Percentiles rank a stretch among this genome's conserved stretches.
Evolutionary conservation across 2,888 invertebrate species (phyloP).

Genomic region (Iselma pallidipennis): DNA sequence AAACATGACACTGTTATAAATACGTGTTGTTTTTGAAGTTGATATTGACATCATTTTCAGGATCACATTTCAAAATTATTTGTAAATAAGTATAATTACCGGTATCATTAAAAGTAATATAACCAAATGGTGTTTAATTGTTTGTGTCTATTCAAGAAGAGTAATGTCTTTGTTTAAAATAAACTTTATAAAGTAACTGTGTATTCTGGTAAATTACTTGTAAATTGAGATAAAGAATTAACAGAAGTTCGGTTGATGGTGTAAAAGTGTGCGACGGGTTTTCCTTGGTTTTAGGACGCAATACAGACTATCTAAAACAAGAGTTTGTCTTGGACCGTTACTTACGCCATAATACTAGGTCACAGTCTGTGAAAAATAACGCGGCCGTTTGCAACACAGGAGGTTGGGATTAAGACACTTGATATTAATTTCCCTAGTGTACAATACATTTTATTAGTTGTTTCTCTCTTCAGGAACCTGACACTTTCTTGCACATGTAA

Average conservation of each 20-base stretch:
- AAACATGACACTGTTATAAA: too few species aligned
- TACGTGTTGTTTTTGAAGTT: too few species aligned
- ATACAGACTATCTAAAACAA: conserved; percentile 38
- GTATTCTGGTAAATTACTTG: conserved; percentile 28
- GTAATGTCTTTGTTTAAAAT: conserved; percentile 10
- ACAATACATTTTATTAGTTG: conserved; percentile 59
- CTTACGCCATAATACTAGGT: conserved; percentile 53
- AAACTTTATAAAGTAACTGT: conserved; percentile 15
- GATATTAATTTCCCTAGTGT: conserved; percentile 59
- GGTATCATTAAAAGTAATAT: too few species aligned
- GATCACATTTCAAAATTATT: too few species aligned
- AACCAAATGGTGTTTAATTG: too few species aligned
- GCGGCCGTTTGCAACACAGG: conserved; percentile 54
- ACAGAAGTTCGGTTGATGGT: conserved; percentile 33
- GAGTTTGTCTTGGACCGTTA: conserved; percentile 49
- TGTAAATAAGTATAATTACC: too few species aligned
- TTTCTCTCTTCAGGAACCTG: conserved; percentile 51
- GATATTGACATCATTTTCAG: too few species aligned
- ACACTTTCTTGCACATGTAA: conserved; percentile 52
- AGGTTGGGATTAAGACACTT: conserved; percentile 58
- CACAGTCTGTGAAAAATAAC: conserved; percentile 56
- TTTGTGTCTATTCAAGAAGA: conserved; percentile 7
- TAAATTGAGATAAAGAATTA: conserved; percentile 48
- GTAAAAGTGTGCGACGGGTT: conserved; percentile 33
- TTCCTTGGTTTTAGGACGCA: conserved; percentile 25